phyloP scores from a whole-genome alignment of 1,140 invertebrate genomes.

The Heliothis virescens region DNA sequence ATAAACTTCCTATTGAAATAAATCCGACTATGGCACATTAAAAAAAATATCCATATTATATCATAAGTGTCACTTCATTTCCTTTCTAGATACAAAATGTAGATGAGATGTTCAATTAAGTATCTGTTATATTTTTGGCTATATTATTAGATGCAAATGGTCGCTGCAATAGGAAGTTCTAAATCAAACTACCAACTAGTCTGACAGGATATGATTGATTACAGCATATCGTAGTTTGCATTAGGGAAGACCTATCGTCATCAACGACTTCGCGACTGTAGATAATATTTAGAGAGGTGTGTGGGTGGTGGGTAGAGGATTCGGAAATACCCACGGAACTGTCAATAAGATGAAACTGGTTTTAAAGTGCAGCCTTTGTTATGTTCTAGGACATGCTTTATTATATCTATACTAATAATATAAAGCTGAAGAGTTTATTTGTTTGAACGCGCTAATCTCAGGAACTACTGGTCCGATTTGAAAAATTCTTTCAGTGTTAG shows the following conservation, averaged over 20 bases:
- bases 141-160: neutral
- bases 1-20: too few relatives aligned
- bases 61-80: too few relatives aligned
- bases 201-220: constrained; percentile 47
- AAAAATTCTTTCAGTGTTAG: too few relatives aligned
- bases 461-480: too few relatives aligned
- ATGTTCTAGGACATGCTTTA: too few relatives aligned
- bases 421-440: too few relatives aligned
- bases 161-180: constrained; percentile 13
- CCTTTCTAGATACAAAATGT: neutral
- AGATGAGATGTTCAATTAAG: too few relatives aligned
- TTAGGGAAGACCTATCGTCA: constrained; percentile 38
- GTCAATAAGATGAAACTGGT: neutral
- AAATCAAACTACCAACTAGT: neutral
- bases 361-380: neutral
- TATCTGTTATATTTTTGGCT: too few relatives aligned
- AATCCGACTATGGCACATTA: too few relatives aligned
- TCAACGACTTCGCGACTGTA: neutral
- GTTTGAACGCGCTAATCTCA: too few relatives aligned
- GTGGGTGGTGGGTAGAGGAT: neutral
- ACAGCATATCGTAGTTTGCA: constrained; percentile 22
- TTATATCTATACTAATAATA: too few relatives aligned
- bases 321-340: neutral
- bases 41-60: too few relatives aligned
- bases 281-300: neutral